phyloP scores from a whole-genome alignment of 1,140 invertebrate species.

The Amphibalanus amphitrite region DNA sequence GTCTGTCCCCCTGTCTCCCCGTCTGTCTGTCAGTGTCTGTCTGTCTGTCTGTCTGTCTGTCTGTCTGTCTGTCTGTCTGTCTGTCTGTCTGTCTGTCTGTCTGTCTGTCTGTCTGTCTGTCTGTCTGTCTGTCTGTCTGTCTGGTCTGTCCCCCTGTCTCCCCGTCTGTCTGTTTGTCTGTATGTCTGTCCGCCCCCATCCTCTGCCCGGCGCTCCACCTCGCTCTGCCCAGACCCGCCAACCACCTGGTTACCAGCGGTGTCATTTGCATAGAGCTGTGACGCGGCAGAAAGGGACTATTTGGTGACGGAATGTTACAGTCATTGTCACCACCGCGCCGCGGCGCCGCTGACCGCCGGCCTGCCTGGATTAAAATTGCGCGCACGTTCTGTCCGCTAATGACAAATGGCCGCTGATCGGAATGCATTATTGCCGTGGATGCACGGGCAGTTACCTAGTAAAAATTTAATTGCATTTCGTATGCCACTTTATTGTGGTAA shows the following conservation, averaged over 20 bases:
- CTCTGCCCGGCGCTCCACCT: too few species aligned
- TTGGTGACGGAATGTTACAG: neutral
- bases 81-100: too few species aligned
- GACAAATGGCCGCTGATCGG: neutral
- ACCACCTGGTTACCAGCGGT: neutral
- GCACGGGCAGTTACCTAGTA: neutral
- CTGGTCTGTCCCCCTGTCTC: too few species aligned
- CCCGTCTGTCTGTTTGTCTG: too few species aligned
- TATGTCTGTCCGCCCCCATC: too few species aligned
- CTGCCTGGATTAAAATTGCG: neutral
- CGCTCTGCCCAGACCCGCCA: neutral
- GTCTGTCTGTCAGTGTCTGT: too few species aligned
- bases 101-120: too few species aligned
- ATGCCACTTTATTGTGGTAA: neutral
- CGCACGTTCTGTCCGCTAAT: neutral
- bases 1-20: too few species aligned
- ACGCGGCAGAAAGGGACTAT: neutral
- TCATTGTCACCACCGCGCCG: neutral
- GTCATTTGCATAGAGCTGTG: neutral
- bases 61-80: too few species aligned
- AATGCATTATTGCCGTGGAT: neutral
- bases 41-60: too few species aligned
- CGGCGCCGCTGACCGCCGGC: neutral
- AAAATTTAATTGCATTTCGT: conserved; percentile 1
- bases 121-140: too few species aligned